Percentiles rank a stretch among this genome's conserved stretches.
phyloP scores from a whole-genome alignment of 2,888 invertebrate species.

The Xanthorhoe designata region DNA sequence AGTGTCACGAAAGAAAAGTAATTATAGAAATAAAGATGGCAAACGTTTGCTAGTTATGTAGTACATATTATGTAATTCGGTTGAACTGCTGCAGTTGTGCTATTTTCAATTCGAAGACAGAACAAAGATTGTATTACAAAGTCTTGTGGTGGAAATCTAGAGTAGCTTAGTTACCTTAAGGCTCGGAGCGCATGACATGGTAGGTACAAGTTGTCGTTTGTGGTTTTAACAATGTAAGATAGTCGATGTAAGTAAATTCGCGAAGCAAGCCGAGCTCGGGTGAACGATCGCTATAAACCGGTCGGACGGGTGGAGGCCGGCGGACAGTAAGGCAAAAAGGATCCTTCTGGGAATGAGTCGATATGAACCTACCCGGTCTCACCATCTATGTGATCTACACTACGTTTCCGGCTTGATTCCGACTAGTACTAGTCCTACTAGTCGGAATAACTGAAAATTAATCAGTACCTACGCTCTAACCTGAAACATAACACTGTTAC shows the following conservation, averaged over 20 bases:
- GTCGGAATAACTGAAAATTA: not conserved
- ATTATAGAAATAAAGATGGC: conserved; percentile 11
- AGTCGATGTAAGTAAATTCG: conserved; percentile 66
- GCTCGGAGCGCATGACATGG: conserved; percentile 16
- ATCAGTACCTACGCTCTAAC: not conserved
- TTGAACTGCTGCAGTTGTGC: conserved; percentile 20
- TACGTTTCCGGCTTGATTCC: conserved; percentile 66
- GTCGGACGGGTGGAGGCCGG: conserved; percentile 58
- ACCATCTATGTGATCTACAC: conserved; percentile 51
- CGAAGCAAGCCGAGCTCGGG: conserved; percentile 63
- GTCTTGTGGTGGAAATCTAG: conserved; percentile 36
- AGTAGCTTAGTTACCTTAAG: conserved; percentile 26
- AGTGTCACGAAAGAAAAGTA: too few species aligned
- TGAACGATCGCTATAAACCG: conserved; percentile 80
- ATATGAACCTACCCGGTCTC: conserved; percentile 29
- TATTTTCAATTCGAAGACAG: conserved; percentile 18
- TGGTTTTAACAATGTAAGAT: conserved; percentile 55
- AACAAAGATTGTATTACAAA: conserved; percentile 28
- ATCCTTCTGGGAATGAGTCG: conserved; percentile 70
- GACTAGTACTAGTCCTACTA: conserved; percentile 21
- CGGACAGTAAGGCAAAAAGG: conserved; percentile 62
- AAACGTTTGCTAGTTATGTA: conserved; percentile 20
- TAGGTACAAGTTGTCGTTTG: conserved; percentile 44
- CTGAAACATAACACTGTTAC: conserved; percentile 21
- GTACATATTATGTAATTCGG: conserved; percentile 28